Evolutionary conservation across 37 sponge, comb jelly and placozoan genomes (phyloP), one percentile per base, ranked within the genome.

Genomic region (Bolinopsis microptera): DNA sequence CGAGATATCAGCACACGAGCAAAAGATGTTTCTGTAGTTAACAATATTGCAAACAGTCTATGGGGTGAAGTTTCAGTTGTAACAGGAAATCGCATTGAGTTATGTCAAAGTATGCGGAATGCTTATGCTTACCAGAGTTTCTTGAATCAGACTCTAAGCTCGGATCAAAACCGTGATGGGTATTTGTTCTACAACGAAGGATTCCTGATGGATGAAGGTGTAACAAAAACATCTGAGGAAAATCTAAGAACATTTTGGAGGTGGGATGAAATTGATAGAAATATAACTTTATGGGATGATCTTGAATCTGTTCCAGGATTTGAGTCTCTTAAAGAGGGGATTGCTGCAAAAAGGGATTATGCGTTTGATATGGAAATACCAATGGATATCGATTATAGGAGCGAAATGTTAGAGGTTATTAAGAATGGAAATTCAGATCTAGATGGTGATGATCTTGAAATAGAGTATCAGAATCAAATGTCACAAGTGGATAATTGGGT

Each of bases 391-490:
- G n/a, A n/a, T n/a, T n/a, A n/a, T n/a, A n/a, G n/a, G n/a, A n/a
- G n/a, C n/a, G n/a, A n/a, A n/a, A n/a, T n/a, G n/a, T n/a, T n/a
- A n/a, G n/a, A n/a, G n/a, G n/a, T n/a, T n/a, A n/a, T n/a, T n/a
- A n/a, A n/a, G n/a, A n/a, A n/a, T n/a, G n/a, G n/a, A n/a, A n/a
- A n/a, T n/a, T n/a, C n/a, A n/a, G n/a, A n/a, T n/a, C n/a, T n/a
- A n/a, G n/a, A n/a, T n/a, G 80, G 37, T 77, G 80, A 77, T 77
- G 36, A 77, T 2, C 32, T 77, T 13, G 80, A 77, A 35, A 27
- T 77, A 27, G 35, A 1, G 0, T 32, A 32, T 32, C 35, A 77
- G 32, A 35, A 77, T 32, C 9, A 35, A 77, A 77, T 13, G 18
- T 2, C 33, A 22, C 21, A 16, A 32, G 0, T 33, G 28, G 36